These are phyloP conservation scores for Elgaria multicarinata DNA, from an alignment of 2,113 vertebrate genomes.

Conservation along the genomic window DNA sequence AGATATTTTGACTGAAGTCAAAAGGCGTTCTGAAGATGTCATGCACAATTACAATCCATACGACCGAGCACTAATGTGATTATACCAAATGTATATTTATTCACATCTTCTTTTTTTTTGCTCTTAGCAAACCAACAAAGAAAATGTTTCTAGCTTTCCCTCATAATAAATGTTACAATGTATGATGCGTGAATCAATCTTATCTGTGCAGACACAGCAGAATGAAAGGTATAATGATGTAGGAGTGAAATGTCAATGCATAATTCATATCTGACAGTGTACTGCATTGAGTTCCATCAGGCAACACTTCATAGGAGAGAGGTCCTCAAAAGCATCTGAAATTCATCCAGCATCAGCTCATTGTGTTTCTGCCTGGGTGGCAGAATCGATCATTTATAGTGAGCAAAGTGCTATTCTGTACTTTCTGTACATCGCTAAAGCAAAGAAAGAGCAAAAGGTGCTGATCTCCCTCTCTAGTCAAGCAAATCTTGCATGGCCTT, in stretches of 20 bases:
- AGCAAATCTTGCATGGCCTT: neutral
- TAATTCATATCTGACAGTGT: slow-evolving; percentile 69
- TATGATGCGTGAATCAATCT: slow-evolving; percentile 61
- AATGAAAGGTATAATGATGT: slow-evolving; percentile 70
- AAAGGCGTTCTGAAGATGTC: slow-evolving; percentile 45
- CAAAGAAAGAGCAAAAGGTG: slow-evolving; percentile 30
- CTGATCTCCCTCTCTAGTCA: neutral
- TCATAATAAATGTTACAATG: slow-evolving; percentile 49
- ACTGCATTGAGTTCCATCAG: slow-evolving; percentile 52
- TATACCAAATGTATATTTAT: slow-evolving; percentile 45
- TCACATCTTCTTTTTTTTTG: slow-evolving; percentile 33
- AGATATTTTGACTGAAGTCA: slow-evolving; percentile 49
- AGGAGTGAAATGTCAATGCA: slow-evolving; percentile 70
- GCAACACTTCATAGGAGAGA: slow-evolving; percentile 53
- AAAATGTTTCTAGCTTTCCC: slow-evolving; percentile 42
- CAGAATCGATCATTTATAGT: slow-evolving; percentile 62
- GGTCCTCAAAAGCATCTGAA: slow-evolving; percentile 50
- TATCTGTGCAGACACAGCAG: slow-evolving; percentile 68
- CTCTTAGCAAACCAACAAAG: slow-evolving; percentile 1
- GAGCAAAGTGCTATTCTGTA: slow-evolving; percentile 55
- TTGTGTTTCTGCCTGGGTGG: slow-evolving; percentile 72
- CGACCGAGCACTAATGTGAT: slow-evolving; percentile 30
- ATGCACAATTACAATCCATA: slow-evolving; percentile 43
- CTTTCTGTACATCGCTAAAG: slow-evolving; percentile 14
- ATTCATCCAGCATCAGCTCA: slow-evolving; percentile 68